Evolutionary conservation across 2,797 vertebrate species (phyloP), one percentile per base, ranked within the genome.

Genomic region (Chrosomus eos): DNA sequence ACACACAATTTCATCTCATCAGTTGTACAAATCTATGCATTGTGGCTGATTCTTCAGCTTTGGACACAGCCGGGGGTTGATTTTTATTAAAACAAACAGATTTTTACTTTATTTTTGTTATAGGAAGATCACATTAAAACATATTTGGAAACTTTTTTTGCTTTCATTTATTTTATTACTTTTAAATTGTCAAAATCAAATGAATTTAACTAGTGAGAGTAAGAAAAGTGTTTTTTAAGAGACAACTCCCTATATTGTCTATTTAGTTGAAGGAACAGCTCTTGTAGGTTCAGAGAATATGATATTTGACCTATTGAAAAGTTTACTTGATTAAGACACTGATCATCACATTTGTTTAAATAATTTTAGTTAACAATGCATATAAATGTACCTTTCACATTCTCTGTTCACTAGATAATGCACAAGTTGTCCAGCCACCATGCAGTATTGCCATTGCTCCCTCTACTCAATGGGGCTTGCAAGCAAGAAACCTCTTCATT

Each of bases 401-500:
- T 58, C 45, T 81, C 19, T 82, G 18, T 51, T 9, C 4, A 19
- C 14, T 79, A 45, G 64, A 73, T 91, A 88, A 88, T 86, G 18
- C 45, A 74, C 45, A 74, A 43, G 26, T 21, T 80, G 36, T 64
- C 4, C 40, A 85, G 48, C 33, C 31, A 70, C 14, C 26, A 36
- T 75, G 36, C 75, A 62, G 33, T 79, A 80, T 88, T 73, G 13
- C 48, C 18, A 64, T 68, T 19, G 62, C 58, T 60, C 45, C 83
- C 18, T 85, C 83, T 13, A 4, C 53, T 11, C 91, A 89, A 36
- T 90, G 85, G 55, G 87, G 93, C 31, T 64, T 92, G 45, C 89
- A 94, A 21, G 80, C 87, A 81, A 90, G 91, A 90, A 95, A 94
- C 87, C 87, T 95, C 85, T 97, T 97, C 88, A 90, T 96, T 36